Evolutionary conservation across 2,797 vertebrate genomes (phyloP), one percentile per base, ranked within the genome.

Genomic region (Enteromius anoplus): DNA sequence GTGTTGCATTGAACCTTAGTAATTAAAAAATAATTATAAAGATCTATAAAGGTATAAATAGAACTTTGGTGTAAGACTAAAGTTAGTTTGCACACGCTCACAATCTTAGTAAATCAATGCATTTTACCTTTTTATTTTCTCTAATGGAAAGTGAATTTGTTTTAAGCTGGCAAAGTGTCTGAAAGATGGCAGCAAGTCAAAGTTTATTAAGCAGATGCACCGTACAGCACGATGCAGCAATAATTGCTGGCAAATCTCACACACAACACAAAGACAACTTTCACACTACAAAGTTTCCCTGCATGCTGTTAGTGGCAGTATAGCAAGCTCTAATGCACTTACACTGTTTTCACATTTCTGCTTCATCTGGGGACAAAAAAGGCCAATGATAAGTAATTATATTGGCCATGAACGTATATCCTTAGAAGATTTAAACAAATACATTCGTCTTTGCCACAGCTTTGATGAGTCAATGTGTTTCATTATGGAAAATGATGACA

Each of bases 401-500:
- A 49, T 72, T 45, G 34, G 9, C 14, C 55, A 62, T n/a, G 7
- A 64, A 60, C 7, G 14, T 64, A n/a, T 64, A 72, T 23, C 62
- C 68, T 21, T 73, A 17, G 3, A 72, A 23, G 55, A 72, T 47
- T 40, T 64, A 64, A 81, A 62, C 55, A 51, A 23, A 58, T 73
- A 34, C 4, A 60, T 60, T 80, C 21, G 42, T 82, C 34, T 82
- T 29, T 51, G n/a, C 15, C 58, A 53, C 32, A 75, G 71, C 60
- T 82, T 68, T 42, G 62, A 75, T 82, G 49, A 76, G 55, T 68
- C 68, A 69, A 76, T 82, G 62, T 66, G 34, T 76, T 11, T 76
- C 72, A 82, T 76, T 75, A 75, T 15, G 45, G 49, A 58, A 82
- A 66, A 66, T 69, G 14, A 45, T 23, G 49, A 58, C 32, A 42